Percentiles rank a stretch among this genome's conserved stretches.
phyloP scores from a whole-genome alignment of 2,888 invertebrate species.

The Caenorhabditis sinica region DNA sequence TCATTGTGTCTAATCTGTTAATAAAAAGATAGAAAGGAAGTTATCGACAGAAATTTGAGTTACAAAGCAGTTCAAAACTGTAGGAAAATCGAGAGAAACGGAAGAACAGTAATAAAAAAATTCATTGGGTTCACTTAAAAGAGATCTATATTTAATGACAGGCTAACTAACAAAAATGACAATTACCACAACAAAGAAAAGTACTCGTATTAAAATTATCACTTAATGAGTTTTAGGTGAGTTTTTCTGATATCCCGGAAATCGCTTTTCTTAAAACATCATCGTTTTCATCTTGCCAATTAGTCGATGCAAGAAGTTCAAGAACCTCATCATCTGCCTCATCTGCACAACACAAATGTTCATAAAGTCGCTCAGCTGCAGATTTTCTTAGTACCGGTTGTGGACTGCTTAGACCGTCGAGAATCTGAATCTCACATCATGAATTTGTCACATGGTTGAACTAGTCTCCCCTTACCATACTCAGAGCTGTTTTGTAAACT shows the following conservation, averaged over 20 bases:
- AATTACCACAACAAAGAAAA: conserved; percentile 10
- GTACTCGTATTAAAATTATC: conserved; percentile 10
- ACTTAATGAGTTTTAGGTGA: neutral
- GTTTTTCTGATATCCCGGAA: conserved; percentile 52
- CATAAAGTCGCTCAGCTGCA: conserved; percentile 80
- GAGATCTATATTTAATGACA: conserved; percentile 10
- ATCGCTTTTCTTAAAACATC: conserved; percentile 24
- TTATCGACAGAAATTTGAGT: neutral
- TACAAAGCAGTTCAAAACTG: neutral
- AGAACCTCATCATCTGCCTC: conserved; percentile 63
- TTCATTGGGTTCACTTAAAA: conserved; percentile 9
- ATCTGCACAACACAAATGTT: conserved; percentile 74
- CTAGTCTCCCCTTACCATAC: conserved; percentile 11
- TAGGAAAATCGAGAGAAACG: neutral
- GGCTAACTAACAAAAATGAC: neutral
- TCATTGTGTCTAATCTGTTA: too few relatives aligned
- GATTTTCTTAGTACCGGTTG: conserved; percentile 73
- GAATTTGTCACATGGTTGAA: conserved; percentile 13
- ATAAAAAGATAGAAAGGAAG: too few relatives aligned
- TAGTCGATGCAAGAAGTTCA: conserved; percentile 50
- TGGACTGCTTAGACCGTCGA: conserved; percentile 70
- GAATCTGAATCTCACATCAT: conserved; percentile 63
- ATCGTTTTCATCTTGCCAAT: conserved; percentile 59
- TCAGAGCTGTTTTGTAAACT: conserved; percentile 43
- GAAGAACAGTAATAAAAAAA: neutral